Conservation (phyloP, 2,797 vertebrate genomes). For the Thunnus albacares region DNA sequence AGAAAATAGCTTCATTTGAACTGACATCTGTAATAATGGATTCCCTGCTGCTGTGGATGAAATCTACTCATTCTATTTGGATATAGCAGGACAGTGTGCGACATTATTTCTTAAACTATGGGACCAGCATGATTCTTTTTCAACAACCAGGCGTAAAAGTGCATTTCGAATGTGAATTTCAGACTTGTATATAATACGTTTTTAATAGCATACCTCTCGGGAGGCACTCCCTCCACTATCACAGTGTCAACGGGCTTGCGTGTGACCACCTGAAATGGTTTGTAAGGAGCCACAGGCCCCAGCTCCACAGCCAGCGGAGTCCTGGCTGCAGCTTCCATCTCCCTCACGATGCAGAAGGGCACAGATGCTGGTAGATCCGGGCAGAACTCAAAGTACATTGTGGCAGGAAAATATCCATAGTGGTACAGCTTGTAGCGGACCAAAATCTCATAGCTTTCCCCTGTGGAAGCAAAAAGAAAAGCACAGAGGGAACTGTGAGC, state of each 20-base stretch:
- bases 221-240: constrained; percentile 85
- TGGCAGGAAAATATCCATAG: constrained; percentile 86
- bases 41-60: not conserved
- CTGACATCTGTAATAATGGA: not conserved
- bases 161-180: not conserved
- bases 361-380: constrained; percentile 67
- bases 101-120: not conserved
- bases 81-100: too few species aligned
- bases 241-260: constrained; percentile 56
- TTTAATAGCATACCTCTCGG: constrained; percentile 77
- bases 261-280: constrained; percentile 72
- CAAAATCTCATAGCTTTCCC: constrained; percentile 81
- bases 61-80: not conserved
- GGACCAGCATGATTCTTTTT: not conserved
- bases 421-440: constrained; percentile 81
- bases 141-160: not conserved
- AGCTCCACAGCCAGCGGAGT: constrained; percentile 86
- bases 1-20: not conserved
- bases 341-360: constrained; percentile 89
- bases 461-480: constrained; percentile 69
- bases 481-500: not conserved
- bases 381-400: constrained; percentile 88
- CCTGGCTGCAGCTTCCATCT: constrained; percentile 83
- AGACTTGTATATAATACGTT: not conserved
- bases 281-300: constrained; percentile 87